Conservation (phyloP, 2,113 vertebrate genomes). For the Galbula dea region DNA sequence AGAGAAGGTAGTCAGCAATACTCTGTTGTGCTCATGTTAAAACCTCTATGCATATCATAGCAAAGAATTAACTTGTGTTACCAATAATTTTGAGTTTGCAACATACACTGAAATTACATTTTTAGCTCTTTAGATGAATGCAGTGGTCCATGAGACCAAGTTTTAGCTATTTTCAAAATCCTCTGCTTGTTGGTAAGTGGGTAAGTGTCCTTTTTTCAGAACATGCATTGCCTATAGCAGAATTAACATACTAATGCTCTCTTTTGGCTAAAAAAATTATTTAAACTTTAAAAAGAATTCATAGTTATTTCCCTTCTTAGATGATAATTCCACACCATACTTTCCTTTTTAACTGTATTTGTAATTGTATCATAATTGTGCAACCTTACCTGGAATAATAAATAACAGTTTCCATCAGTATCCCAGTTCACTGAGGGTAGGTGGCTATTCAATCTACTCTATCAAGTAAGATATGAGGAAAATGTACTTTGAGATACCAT, state of each 20-base stretch:
- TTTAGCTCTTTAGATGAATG: not conserved
- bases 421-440: not conserved
- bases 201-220: not conserved
- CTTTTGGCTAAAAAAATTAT: not conserved
- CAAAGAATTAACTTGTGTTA: not conserved
- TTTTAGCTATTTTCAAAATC: not conserved
- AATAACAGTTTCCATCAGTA: not conserved
- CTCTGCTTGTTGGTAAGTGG: not conserved
- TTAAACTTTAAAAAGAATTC: not conserved
- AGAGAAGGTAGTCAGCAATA: not conserved
- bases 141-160: not conserved
- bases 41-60: not conserved
- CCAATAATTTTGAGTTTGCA: not conserved
- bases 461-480: not conserved
- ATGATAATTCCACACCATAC: not conserved
- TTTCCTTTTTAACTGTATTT: not conserved
- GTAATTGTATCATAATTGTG: not conserved
- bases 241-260: not conserved
- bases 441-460: conserved; percentile 9
- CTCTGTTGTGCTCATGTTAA: not conserved
- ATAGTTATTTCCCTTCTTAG: not conserved
- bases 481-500: conserved; percentile 7
- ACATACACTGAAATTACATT: not conserved
- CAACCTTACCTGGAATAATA: not conserved
- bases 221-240: not conserved